phyloP scores from a whole-genome alignment of 2,113 vertebrate species.

The Nycticorax nycticorax region DNA sequence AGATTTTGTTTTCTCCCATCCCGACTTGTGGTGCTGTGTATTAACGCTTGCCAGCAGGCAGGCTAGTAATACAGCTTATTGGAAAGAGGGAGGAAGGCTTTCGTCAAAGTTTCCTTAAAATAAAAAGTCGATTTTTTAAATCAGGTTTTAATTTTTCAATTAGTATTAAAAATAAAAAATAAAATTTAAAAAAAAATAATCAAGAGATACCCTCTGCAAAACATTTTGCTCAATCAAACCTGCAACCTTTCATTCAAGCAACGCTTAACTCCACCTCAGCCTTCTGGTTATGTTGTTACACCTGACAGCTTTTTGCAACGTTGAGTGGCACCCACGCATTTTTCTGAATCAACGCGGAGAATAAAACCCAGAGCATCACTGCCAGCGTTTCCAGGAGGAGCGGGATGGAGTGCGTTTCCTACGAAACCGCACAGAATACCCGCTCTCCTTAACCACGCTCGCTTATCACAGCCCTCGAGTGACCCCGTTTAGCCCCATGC shows the following conservation, averaged over 20 bases:
- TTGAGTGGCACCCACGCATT: conserved; percentile 11
- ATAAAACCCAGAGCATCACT: neutral
- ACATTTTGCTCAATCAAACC: neutral
- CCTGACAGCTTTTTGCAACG: conserved; percentile 41
- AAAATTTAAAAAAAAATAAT: neutral
- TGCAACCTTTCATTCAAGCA: neutral
- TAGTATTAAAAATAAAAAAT: neutral
- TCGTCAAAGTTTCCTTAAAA: neutral
- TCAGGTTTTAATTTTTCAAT: neutral
- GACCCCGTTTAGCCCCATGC: neutral
- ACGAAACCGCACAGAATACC: neutral
- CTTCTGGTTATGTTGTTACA: conserved; percentile 18
- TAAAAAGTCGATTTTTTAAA: neutral
- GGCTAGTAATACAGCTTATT: neutral
- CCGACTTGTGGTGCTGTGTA: neutral
- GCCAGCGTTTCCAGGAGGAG: conserved; percentile 28
- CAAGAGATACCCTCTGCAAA: neutral
- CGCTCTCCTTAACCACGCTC: neutral
- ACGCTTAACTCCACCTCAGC: neutral
- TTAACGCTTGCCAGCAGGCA: neutral
- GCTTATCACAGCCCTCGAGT: neutral
- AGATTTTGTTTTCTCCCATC: neutral
- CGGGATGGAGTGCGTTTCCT: neutral
- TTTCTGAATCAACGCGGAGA: neutral
- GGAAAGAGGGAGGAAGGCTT: neutral